Conservation (phyloP, 2,888 invertebrate genomes). For the Halictus ligatus region DNA sequence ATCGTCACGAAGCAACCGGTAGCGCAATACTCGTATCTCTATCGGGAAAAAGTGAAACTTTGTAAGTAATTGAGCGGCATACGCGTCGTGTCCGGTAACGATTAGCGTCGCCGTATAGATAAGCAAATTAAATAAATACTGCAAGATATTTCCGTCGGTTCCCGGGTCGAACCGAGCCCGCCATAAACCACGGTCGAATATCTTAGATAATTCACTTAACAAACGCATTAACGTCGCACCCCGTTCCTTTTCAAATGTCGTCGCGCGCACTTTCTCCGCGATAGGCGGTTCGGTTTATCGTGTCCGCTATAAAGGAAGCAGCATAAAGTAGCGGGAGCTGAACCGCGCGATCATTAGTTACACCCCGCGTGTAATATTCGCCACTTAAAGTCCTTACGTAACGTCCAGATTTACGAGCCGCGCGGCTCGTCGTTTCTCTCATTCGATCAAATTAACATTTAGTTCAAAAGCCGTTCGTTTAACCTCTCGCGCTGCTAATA, state of each 20-base stretch:
- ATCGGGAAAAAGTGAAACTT: constrained; percentile 31
- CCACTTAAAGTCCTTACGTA: constrained; percentile 14
- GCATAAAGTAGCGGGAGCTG: constrained; percentile 19
- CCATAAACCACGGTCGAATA: constrained; percentile 48
- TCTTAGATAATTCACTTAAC: constrained; percentile 53
- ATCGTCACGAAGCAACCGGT: not conserved
- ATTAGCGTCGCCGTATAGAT: constrained; percentile 50
- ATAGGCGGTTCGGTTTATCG: constrained; percentile 46
- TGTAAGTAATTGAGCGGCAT: constrained; percentile 38
- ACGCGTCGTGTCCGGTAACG: constrained; percentile 44
- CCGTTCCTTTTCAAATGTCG: constrained; percentile 36
- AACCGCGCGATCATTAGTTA: constrained; percentile 24
- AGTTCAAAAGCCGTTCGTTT: not conserved
- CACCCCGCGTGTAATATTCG: constrained; percentile 15
- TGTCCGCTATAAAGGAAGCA: constrained; percentile 35
- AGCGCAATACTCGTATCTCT: not conserved
- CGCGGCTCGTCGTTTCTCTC: not conserved
- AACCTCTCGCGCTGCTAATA: too few relatives aligned
- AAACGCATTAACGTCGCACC: constrained; percentile 53
- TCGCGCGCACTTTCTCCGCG: constrained; percentile 50
- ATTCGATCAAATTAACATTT: not conserved
- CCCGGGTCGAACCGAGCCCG: not conserved
- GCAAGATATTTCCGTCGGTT: constrained; percentile 22
- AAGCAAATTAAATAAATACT: constrained; percentile 57
- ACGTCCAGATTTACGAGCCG: constrained; percentile 1